Conservation (phyloP, 1,140 invertebrate genomes). For the Ostrea edulis region DNA sequence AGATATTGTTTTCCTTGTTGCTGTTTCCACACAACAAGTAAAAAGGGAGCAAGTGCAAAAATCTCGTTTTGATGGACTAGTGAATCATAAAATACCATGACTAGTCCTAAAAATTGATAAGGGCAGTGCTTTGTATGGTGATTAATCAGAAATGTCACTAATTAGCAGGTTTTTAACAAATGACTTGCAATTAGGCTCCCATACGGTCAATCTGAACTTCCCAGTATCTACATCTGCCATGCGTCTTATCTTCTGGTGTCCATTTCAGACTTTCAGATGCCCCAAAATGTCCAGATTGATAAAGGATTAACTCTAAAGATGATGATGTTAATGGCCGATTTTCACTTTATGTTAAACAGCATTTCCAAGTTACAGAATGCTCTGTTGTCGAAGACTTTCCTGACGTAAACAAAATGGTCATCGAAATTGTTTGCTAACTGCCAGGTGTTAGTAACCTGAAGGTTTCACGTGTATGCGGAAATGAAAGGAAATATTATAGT, state of each 20-base stretch:
- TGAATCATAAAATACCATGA: conserved; percentile 2
- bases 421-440: neutral
- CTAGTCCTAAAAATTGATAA: neutral
- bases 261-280: conserved; percentile 12
- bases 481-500: neutral
- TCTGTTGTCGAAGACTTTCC: neutral
- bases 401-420: neutral
- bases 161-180: conserved; percentile 33
- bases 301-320: neutral
- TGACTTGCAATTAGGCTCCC: conserved; percentile 16
- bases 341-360: conserved; percentile 8
- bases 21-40: too few relatives aligned
- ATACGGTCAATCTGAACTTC: conserved; percentile 1
- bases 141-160: conserved; percentile 36
- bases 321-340: neutral
- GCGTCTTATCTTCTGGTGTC: neutral
- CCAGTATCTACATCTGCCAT: conserved; percentile 15
- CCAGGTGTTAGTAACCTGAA: neutral
- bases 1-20: too few relatives aligned
- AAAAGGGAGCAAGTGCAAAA: neutral
- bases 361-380: neutral
- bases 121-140: neutral
- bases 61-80: too few relatives aligned
- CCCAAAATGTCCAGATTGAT: conserved; percentile 10
- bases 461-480: neutral